Base-by-base conservation (phyloP, 2,113 vertebrate species). In the Corynorhinus townsendii region DNA sequence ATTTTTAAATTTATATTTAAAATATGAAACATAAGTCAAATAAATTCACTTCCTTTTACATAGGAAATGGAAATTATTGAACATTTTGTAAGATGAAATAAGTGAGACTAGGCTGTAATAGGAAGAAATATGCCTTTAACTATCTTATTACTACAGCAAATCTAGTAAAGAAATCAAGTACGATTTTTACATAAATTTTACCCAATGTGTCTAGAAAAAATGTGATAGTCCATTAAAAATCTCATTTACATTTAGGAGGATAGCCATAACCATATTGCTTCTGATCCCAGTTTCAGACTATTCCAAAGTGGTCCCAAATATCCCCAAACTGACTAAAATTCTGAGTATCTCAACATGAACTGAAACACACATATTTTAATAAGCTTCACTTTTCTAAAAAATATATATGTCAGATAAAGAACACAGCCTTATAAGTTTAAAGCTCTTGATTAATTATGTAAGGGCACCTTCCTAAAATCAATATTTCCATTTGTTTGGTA, bases 121-220 rank as follows among this genome's bases (percentile, higher is more conserved):
- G 35, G n/a, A 71, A 66, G 15, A 54, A 40, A 75, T 69, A 28
- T 69, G 40, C n/a, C 33, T 80, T 64, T 89, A 76, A 26, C 33
- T 86, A n/a, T 45, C 10, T 83, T 93, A 59, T 75, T 86, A 64
- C 43, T 49, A 75, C 2, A 86, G 28, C 38, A 73, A 84, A 91
- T 84, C 4, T 94, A 59, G 45, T 91, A 94, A 94, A 83, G 33
- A 82, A 87, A 76, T 77, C 47, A 88, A 77, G 56, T 79, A 73
- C 54, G 47, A 59, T 80, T 92, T 76, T 87, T 30, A 92, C 7
- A n/a, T 24, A 30, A 38, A 59, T 64, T 86, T 92, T 82, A 76
- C 52, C 14, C 1, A 49, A 33, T 82, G 35, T 47, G 6, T 83
- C 22, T 30, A 49, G 68, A 83, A 93, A 95, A 84, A 82, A 71